phyloP scores from a whole-genome alignment of 2,888 invertebrate species.

The Pachymerium ferrugineum region DNA sequence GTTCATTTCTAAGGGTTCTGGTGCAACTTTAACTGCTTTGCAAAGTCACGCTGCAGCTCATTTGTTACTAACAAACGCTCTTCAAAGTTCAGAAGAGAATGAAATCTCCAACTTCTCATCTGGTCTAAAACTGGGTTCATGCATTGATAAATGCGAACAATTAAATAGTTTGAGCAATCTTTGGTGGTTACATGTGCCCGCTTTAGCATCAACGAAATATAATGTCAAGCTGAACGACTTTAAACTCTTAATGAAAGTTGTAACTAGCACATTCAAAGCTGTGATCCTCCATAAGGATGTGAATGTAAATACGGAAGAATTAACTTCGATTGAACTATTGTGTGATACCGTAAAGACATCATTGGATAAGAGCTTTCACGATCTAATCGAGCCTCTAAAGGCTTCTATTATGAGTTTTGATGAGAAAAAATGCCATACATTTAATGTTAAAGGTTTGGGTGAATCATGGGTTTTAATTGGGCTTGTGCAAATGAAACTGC shows the following conservation, averaged over 20 bases:
- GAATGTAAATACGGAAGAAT: neutral
- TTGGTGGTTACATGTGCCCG: neutral
- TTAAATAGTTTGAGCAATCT: neutral
- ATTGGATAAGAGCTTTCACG: neutral
- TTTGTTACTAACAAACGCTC: neutral
- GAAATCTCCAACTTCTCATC: neutral
- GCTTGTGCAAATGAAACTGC: constrained; percentile 54
- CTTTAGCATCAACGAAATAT: neutral
- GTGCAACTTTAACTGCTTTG: neutral
- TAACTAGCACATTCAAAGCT: neutral
- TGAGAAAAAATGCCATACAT: neutral
- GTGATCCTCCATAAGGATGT: neutral
- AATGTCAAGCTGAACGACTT: neutral
- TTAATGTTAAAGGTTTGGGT: constrained; percentile 3
- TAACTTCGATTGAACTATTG: neutral
- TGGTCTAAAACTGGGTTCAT: neutral
- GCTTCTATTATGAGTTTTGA: neutral
- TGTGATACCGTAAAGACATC: neutral
- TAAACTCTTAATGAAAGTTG: neutral
- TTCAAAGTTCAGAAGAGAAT: neutral
- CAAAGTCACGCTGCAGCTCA: neutral
- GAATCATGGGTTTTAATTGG: constrained; percentile 50
- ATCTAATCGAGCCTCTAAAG: neutral
- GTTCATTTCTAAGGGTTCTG: neutral
- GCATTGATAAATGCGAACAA: neutral